phyloP scores from a whole-genome alignment of 1,140 invertebrate genomes.

The Halesus radiatus region DNA sequence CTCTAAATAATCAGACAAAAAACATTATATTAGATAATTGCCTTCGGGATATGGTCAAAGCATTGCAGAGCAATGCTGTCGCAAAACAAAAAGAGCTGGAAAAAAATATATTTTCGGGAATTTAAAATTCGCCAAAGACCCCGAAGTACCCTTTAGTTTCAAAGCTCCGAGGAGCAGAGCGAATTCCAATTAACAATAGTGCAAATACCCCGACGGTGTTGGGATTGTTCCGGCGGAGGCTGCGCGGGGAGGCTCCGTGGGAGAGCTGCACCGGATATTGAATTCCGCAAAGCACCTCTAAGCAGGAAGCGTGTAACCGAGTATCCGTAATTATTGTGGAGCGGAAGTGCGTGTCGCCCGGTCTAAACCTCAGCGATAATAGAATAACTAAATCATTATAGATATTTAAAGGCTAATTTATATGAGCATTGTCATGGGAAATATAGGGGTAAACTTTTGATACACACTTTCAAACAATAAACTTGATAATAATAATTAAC shows the following conservation, averaged over 20 bases:
- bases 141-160: neutral
- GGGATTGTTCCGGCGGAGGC: neutral
- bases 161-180: neutral
- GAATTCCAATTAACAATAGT: constrained; percentile 34
- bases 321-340: constrained; percentile 44
- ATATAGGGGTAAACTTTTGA: no score
- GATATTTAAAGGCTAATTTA: no score
- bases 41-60: no score
- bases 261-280: constrained; percentile 50
- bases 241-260: neutral
- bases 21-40: no score
- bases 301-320: constrained; percentile 52
- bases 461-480: no score
- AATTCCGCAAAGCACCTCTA: constrained; percentile 49
- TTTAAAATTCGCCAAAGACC: neutral
- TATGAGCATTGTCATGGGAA: no score
- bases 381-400: no score
- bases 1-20: no score
- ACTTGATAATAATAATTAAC: no score
- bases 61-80: no score
- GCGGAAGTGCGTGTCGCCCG: neutral
- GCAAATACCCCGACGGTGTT: constrained; percentile 4
- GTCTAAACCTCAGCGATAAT: neutral
- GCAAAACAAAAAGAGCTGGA: neutral
- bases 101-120: neutral